Evolutionary conservation across 1,140 invertebrate genomes (phyloP).

Genomic region (Drosophila repleta): DNA sequence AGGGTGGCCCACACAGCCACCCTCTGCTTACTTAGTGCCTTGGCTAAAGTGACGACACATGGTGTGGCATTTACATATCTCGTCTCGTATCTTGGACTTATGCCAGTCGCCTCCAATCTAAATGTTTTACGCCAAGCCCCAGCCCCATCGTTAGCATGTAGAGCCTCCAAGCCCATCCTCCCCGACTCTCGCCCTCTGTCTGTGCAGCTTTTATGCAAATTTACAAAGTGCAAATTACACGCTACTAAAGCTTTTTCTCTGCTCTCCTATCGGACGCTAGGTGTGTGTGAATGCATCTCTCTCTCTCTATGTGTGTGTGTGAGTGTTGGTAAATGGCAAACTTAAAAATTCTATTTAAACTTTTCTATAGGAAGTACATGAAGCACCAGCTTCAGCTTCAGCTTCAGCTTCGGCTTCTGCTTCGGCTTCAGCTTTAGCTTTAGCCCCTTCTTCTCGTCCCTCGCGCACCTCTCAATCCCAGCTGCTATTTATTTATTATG

Average conservation of each 20-base stretch:
- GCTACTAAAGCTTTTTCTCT: constrained; percentile 76
- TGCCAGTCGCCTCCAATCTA: constrained; percentile 54
- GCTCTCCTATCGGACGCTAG: constrained; percentile 55
- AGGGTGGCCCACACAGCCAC: not conserved
- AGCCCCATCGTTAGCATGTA: not conserved
- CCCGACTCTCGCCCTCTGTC: constrained; percentile 3
- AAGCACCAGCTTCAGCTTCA: constrained; percentile 5
- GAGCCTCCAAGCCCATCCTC: not conserved
- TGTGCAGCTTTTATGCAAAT: constrained; percentile 81
- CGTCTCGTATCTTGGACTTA: constrained; percentile 76
- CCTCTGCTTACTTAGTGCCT: constrained; percentile 43
- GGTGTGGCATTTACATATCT: constrained; percentile 75
- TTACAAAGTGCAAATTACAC: constrained; percentile 83
- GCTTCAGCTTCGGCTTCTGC: no score
- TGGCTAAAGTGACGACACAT: constrained; percentile 72
- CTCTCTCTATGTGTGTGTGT: constrained; percentile 20
- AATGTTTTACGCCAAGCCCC: constrained; percentile 1
- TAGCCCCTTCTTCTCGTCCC: not conserved
- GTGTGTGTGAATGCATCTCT: constrained; percentile 9
- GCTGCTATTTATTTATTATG: constrained; percentile 75
- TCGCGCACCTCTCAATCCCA: constrained; percentile 24
- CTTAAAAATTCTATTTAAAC: constrained; percentile 81
- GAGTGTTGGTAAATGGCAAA: constrained; percentile 73
- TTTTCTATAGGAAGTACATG: constrained; percentile 58
- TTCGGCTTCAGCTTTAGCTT: no score